Base-by-base conservation (phyloP, 2,113 vertebrate genomes). In the Chlamydotis undulata region DNA sequence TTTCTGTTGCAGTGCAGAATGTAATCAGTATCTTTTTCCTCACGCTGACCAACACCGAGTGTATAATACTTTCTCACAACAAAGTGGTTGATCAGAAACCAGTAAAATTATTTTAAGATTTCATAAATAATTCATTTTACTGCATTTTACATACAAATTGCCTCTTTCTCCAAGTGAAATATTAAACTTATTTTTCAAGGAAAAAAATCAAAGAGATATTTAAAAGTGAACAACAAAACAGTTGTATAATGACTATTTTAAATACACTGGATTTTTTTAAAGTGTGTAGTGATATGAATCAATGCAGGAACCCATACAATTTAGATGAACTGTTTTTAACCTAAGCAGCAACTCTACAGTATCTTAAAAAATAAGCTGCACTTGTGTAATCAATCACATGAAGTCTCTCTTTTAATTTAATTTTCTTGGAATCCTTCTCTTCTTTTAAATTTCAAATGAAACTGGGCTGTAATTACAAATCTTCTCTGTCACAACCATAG, bases 81-180 rank as follows among this genome's bases (percentile, higher is more conserved):
- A 31, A 90, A 81, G 15, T 5, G 5, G 26, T 23, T 87, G 57
- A 78, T 90, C 56, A 95, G 96, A 96, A 82, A 4, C 5, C 59
- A 59, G 10, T 33, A 79, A 86, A 70, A 70, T 78, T 92, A 75
- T 74, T 91, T 93, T 84, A 78, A 90, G 10, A 6, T 65, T 92
- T 87, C 64, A 85, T 68, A 89, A 95, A 97, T 87, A 95, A 96
- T 95, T 95, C 56, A 87, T 41, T 24, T 41, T 24, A 63, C 26
- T 55, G 19, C 43, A 92, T 79, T 96, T 94, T 89, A 86, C 59
- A 94, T 52, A 92, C 16, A 75, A 95, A 91, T 76, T 85, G 29
- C 35, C 23, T 84, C 29, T 67, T 94, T 33, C 37, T 67, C n/a
- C 10, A 91, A 83, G 68, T 23, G 41, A 86, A 94, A 71, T 75